Base-by-base conservation (phyloP, 2,113 vertebrate species). In the Psammodynastes pulverulentus region DNA sequence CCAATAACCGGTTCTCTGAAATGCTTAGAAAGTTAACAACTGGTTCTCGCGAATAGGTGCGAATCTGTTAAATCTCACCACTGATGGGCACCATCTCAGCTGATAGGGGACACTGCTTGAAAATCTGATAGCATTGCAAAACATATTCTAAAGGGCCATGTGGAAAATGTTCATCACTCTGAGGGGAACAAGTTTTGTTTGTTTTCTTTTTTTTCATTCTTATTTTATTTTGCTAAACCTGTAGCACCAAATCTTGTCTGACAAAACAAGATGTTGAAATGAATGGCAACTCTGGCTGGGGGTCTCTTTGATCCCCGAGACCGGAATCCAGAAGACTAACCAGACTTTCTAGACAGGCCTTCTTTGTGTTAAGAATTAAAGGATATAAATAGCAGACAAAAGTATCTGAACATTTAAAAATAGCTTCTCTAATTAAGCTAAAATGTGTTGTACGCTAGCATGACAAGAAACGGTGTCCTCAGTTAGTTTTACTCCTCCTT, bases 401-500 rank as follows among this genome's bases (percentile, higher is more conserved):
- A 51, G 45, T 9, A 23, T 9, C 29, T n/a, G 6, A 43, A 51
- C 23, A 12, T 89, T 89, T 89, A 89, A 89, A 92, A 92, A 92
- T 92, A 92, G 88, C 88, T 89, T 49, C 72, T 89, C 29, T 86
- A 39, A 89, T 92, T 86, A 92, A 86, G 46, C n/a, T 86, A 92
- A 92, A 89, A 67, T 89, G 72, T 84, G 24, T 79, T 46, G 17
- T 89, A 87, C 39, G 3, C 12, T 86, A 89, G 84, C 79, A 72
- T 89, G 92, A 58, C 72, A 93, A 93, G 51, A 88, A 43, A 6
- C 72, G 10, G 51, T 93, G 49, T 90, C 89, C 58, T 90, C 86
- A 3, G 45, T 87, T 91, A 85, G 51, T 91, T 88, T 88, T 89
- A 86, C 53, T 46, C 46, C 48, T 91, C 48, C 87, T 67, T 17